Base-by-base conservation (phyloP, 2,113 vertebrate genomes). In the Bungarus multicinctus region DNA sequence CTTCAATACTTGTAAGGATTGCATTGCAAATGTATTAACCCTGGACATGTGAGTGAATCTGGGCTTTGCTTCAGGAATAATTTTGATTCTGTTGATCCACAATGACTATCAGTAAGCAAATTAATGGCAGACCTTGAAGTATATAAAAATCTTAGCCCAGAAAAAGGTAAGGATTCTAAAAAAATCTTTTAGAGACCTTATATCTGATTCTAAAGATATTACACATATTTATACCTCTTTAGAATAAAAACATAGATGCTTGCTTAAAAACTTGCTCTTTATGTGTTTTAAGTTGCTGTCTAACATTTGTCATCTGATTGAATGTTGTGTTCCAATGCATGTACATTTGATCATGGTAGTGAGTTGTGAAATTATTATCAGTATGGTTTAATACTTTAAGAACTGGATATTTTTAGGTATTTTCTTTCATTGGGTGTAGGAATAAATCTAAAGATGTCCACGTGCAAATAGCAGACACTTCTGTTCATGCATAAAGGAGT, bases 61-160 rank as follows among this genome's bases (percentile, higher is more conserved):
- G 96, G 95, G 95, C 95, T 97, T 94, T 96, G 94, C 96, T 94
- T 92, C 96, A 94, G 91, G 93, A 92, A 94, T 91, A 16, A 93
- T 97, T 96, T 95, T 93, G 45, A 10, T 96, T 95, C 96, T 94
- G 64, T 94, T 96, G 90, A 94, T 93, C 95, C 96, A 95, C 95
- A 95, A 98, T 98, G 98, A 94, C 92, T 50, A 94, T 89, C 88
- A 97, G 86, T 95, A 96, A 94, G 95, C 93, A 94, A 97, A 96
- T 97, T 98, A 97, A 99, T 99, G 99, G 99, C 99, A 98, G 98
- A 99, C 97, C 98, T 99, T 95, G 98, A 99, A 98, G 98, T 99
- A 93, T 98, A 98, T 97, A 99, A 98, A 97, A 98, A 98, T 97
- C 96, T 98, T 96, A 99, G 98, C 97, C 97, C 98, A 96, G 98